A percentile compares a stretch with the other conserved stretches of the same genome.
Evolutionary conservation across 2,888 invertebrate species (phyloP).

Genomic region (Ophion ventricosus): DNA sequence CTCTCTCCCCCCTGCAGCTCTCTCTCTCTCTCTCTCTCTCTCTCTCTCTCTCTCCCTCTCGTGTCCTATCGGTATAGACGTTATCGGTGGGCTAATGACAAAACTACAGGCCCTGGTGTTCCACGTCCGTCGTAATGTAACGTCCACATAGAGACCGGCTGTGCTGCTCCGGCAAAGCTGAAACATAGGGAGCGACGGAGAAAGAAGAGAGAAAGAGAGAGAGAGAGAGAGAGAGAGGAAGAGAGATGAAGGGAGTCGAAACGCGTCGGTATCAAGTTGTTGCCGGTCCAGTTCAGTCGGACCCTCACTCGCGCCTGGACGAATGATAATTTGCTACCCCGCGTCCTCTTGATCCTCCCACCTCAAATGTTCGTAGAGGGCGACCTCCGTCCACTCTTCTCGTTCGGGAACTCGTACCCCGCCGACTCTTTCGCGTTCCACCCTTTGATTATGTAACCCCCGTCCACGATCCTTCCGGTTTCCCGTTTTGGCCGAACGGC

Average conservation of each 20-base stretch:
- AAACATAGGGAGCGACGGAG: slow-evolving; percentile 26
- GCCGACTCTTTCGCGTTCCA: slow-evolving; percentile 74
- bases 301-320: slow-evolving; percentile 78
- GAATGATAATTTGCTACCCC: slow-evolving; percentile 82
- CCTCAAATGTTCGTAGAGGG: slow-evolving; percentile 63
- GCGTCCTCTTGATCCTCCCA: slow-evolving; percentile 58
- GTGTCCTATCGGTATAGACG: slow-evolving; percentile 78
- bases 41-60: slow-evolving; percentile 72
- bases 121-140: slow-evolving; percentile 53
- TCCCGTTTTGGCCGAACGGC: slow-evolving; percentile 40
- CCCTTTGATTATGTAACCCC: slow-evolving; percentile 82
- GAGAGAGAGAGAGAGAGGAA: slow-evolving; percentile 3
- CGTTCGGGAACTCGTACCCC: slow-evolving; percentile 61
- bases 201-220: slow-evolving; percentile 11
- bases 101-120: slow-evolving; percentile 81
- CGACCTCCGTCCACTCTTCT: slow-evolving; percentile 64
- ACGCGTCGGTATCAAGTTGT: slow-evolving; percentile 81
- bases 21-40: slow-evolving; percentile 71
- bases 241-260: slow-evolving; percentile 27
- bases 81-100: slow-evolving; percentile 82
- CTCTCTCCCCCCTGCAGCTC: slow-evolving; percentile 26
- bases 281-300: slow-evolving; percentile 79
- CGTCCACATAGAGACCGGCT: slow-evolving; percentile 41
- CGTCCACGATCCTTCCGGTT: slow-evolving; percentile 61
- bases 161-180: slow-evolving; percentile 29